Conservation (phyloP, 2,113 vertebrate genomes). For the Bubo blakistoni region DNA sequence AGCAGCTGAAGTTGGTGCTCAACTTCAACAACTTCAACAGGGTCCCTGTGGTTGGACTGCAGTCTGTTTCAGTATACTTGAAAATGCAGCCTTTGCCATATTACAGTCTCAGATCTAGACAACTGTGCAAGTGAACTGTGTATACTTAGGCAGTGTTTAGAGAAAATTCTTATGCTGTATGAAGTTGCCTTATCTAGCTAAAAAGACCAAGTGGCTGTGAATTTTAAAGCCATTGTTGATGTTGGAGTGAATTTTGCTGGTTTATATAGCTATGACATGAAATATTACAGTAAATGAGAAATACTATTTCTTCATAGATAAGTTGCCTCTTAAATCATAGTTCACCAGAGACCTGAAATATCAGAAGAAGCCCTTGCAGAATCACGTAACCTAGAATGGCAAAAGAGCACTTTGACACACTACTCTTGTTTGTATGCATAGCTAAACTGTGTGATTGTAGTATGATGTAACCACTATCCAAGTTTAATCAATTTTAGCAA, state of each 20-base stretch:
- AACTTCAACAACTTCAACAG: background rate
- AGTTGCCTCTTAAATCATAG: background rate
- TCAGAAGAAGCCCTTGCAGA: background rate
- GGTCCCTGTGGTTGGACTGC: background rate
- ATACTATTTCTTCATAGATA: background rate
- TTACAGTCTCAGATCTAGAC: background rate
- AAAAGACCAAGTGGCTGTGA: background rate
- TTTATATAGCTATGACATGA: background rate
- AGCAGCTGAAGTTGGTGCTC: background rate
- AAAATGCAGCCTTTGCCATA: background rate
- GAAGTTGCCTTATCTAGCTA: background rate
- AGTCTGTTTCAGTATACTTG: background rate
- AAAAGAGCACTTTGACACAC: background rate
- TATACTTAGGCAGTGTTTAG: background rate
- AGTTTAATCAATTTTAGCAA: background rate
- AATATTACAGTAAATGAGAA: background rate
- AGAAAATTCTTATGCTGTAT: background rate
- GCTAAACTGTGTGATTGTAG: background rate
- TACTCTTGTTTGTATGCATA: background rate
- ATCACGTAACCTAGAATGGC: background rate
- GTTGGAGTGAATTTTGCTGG: background rate
- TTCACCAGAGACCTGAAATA: background rate
- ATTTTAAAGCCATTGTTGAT: background rate
- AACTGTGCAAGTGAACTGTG: background rate
- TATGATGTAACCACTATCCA: background rate